Evolutionary conservation across 2,113 vertebrate genomes (phyloP).

Genomic region (Eulacestoma nigropectus): DNA sequence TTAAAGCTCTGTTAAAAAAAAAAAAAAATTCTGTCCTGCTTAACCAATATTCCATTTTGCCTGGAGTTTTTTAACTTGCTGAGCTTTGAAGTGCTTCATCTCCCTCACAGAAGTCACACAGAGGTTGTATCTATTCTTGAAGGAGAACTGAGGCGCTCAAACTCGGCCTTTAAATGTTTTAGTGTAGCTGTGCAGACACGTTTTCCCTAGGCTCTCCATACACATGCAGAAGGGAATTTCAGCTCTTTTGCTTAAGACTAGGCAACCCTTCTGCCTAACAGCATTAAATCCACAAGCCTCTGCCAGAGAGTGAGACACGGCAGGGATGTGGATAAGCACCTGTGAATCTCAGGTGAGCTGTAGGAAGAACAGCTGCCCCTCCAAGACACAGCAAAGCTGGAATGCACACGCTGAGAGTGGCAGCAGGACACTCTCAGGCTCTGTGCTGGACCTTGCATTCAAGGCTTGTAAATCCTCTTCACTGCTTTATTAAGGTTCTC

Average conservation of each 20-base stretch:
- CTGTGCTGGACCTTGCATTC: not conserved
- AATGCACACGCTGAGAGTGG: rapidly evolving
- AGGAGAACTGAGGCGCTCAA: not conserved
- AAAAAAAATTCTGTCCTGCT: not conserved
- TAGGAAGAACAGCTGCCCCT: not conserved
- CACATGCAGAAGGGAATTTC: not conserved
- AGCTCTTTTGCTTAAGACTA: not conserved
- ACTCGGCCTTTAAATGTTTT: not conserved
- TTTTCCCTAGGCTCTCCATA: not conserved
- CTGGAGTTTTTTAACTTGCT: not conserved
- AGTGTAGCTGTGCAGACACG: not conserved
- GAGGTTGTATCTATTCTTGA: not conserved
- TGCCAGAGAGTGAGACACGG: not conserved
- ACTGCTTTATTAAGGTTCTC: not conserved
- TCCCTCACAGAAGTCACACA: not conserved
- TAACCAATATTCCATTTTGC: not conserved
- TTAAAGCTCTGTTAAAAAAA: not conserved
- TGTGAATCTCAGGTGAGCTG: not conserved
- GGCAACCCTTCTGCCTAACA: not conserved
- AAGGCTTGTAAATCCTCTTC: not conserved
- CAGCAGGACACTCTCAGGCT: not conserved
- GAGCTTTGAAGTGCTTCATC: not conserved
- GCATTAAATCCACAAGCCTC: not conserved
- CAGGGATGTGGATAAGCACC: not conserved
- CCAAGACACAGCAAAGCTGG: not conserved